phyloP scores from a whole-genome alignment of 2,113 vertebrate genomes.

The Tragulus kanchil region DNA sequence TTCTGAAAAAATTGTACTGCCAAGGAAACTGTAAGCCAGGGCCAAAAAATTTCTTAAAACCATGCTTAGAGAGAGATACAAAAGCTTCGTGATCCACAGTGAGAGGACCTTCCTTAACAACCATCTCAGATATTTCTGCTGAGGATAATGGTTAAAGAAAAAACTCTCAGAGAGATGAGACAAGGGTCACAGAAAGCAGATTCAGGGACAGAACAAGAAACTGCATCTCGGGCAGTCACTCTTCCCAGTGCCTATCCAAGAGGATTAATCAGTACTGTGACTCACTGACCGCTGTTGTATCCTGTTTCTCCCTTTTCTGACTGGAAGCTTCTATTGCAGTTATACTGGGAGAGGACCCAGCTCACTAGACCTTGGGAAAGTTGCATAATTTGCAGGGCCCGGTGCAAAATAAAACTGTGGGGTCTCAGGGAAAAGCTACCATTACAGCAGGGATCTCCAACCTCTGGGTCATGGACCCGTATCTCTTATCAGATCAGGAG shows the following conservation, averaged over 20 bases:
- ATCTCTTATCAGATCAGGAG: not conserved
- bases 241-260: not conserved
- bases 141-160: not conserved
- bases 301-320: not conserved
- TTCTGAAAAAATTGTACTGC: not conserved
- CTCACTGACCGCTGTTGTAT: not conserved
- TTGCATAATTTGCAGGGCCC: not conserved
- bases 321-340: not conserved
- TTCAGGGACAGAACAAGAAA: not conserved
- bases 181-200: not conserved
- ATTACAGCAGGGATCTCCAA: not conserved
- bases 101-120: not conserved
- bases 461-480: not conserved
- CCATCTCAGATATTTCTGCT: not conserved
- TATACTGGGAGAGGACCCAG: not conserved
- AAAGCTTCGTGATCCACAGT: not conserved
- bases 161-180: not conserved
- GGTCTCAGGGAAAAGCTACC: not conserved
- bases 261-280: not conserved
- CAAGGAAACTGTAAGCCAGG: not conserved
- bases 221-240: not conserved
- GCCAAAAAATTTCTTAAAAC: not conserved
- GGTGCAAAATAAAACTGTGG: conserved; percentile 9
- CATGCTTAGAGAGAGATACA: not conserved
- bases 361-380: not conserved